Conservation (phyloP, 2,888 invertebrate species). For the Eristalis tenax region DNA sequence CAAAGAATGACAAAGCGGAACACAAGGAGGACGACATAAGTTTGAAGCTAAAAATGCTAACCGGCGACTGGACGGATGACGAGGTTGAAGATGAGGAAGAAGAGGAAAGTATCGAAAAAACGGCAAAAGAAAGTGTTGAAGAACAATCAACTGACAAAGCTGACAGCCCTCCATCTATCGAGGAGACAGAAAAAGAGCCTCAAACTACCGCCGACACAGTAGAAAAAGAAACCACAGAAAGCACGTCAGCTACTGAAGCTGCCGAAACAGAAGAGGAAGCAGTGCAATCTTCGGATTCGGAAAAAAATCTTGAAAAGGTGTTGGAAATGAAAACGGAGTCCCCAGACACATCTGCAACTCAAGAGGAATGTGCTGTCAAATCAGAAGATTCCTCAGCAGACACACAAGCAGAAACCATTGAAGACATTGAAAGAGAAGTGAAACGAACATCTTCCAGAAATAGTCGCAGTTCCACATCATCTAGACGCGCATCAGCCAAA, state of each 20-base stretch:
- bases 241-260: not conserved
- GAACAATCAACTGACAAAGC: not conserved
- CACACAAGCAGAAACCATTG: conserved; percentile 7
- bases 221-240: conserved; percentile 50
- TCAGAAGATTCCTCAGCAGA: conserved; percentile 73
- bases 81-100: conserved; percentile 78
- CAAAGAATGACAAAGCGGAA: conserved; percentile 67
- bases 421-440: conserved; percentile 76
- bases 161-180: conserved; percentile 26
- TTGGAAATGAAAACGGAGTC: not conserved
- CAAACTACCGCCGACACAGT: conserved; percentile 33
- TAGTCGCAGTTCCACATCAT: not conserved
- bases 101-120: conserved; percentile 17
- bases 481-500: conserved; percentile 73
- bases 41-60: conserved; percentile 78
- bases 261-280: conserved; percentile 21
- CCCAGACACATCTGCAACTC: conserved; percentile 7
- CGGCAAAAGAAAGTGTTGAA: conserved; percentile 30
- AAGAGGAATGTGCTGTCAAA: conserved; percentile 2
- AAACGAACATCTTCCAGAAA: conserved; percentile 73
- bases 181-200: conserved; percentile 6
- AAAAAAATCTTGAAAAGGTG: not conserved
- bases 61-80: conserved; percentile 81
- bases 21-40: conserved; percentile 77
- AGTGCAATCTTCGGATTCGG: conserved; percentile 30